Conservation (phyloP, 2,888 invertebrate species). For the Drosophila melanosoma region DNA sequence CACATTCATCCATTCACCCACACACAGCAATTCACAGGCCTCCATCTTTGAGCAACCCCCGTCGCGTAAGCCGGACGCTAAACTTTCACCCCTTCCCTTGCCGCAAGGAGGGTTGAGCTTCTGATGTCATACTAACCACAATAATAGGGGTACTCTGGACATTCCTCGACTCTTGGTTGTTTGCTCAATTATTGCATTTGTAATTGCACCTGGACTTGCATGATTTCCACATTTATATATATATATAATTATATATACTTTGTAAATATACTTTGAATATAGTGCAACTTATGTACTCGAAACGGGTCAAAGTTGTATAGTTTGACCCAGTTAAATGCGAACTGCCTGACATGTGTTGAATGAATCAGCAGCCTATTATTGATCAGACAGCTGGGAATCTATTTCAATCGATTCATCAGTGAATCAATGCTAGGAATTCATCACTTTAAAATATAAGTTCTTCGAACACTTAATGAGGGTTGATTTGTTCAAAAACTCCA, state of each 20-base stretch:
- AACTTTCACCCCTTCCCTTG: conserved; percentile 8
- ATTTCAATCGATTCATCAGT: conserved; percentile 3
- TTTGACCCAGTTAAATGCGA: conserved; percentile 65
- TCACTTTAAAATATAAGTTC: background rate
- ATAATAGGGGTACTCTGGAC: conserved; percentile 69
- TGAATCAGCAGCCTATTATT: conserved; percentile 44
- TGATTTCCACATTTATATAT: conserved; percentile 23
- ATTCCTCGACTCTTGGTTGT: conserved; percentile 49
- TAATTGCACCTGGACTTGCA: conserved; percentile 9
- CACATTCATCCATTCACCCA: conserved; percentile 16
- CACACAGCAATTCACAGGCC: conserved; percentile 15
- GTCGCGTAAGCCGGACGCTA: conserved; percentile 48
- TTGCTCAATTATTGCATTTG: conserved; percentile 35
- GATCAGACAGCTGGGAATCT: conserved; percentile 14
- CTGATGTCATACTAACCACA: conserved; percentile 72
- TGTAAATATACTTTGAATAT: conserved; percentile 1
- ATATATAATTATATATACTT: background rate
- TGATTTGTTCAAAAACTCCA: background rate
- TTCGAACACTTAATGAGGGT: background rate
- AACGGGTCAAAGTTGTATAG: conserved; percentile 75
- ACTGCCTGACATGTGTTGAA: conserved; percentile 56
- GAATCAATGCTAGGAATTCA: background rate
- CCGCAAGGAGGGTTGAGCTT: conserved; percentile 36
- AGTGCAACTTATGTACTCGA: conserved; percentile 14
- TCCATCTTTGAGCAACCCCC: conserved; percentile 52